Evolutionary conservation across 2,113 vertebrate species (phyloP), one percentile per base, ranked within the genome.

Genomic region (Alouatta palliata): DNA sequence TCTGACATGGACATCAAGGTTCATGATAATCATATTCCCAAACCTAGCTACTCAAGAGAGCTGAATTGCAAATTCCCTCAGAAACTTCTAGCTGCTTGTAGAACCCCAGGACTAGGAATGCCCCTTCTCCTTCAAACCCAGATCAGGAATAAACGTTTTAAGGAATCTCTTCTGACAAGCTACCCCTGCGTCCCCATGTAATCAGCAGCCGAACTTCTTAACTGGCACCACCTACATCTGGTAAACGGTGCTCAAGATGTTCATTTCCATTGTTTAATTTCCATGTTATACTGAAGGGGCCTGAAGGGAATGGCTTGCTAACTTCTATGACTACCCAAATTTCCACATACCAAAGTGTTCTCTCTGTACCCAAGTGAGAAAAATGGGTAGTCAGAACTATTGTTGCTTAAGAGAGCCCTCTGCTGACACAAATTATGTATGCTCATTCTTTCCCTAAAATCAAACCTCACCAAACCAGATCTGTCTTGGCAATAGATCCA

Each of bases 381-480:
- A 23, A n/a, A 83, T 11, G 54, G 32, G n/a, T 64, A 2, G 12
- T 68, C 56, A 21, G 45, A 71, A 87, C 64, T 37, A 92, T 2
- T 80, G 66, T 70, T 97, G 97, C 87, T 95, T 35, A 80, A 90
- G 79, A 88, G 93, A 5, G 96, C 97, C 98, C 96, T 90, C 98
- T 98, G 96, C 93, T 88, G 97, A 56, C 35, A 30, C 52, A 91
- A 93, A 91, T 4, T 37, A 61, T 13, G 37, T 37, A 27, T 37
- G 49, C 47, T 64, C 68, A 13, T 47, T 49, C 37, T 43, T 83
- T 87, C 35, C 58, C 47, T 70, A 35, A 27, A n/a, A 37, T 47
- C 68, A 19, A 52, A 23, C 35, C 43, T 68, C 73, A 43, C 9
- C 64, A 68, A 35, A 71, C 47, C 40, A 85, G 58, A 43, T 16